Base-by-base conservation (phyloP, 2,797 vertebrate genomes). In the Notamacropus eugenii region DNA sequence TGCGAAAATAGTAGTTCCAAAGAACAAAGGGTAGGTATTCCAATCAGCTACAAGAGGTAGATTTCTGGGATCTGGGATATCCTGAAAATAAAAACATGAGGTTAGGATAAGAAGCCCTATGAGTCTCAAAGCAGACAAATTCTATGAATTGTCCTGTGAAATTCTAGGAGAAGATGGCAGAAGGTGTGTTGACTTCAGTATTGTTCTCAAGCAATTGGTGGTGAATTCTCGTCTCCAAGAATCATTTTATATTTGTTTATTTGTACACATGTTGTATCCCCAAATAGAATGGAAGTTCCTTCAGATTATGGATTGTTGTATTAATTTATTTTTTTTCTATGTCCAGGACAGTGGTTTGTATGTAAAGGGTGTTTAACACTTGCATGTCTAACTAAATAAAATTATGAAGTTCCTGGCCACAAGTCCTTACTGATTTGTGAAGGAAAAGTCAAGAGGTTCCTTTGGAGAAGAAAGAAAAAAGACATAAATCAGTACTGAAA, bases 1-100 rank as follows among this genome's bases (percentile, higher is more conserved):
- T 92, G 99, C 99, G 95, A 99, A 99, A 97, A 99, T 99, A 0
- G 99, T 99, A 0, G 99, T 99, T 97, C 99, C 99, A 90, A 99
- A 99, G 98, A 99, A 99, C 92, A 99, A 99, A 12, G 99, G 99
- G 97, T 99, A 99, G 95, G 99, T 99, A 97, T 99, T 99, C 97
- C 98, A 99, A 91, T 97, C 97, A 93, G 99, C 99, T 4, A 99
- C 98, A 40, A 98, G 97, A 0, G 99, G 99, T 87, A 99, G 98
- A 93, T 97, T 11, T 91, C 98, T 97, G 56, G 99, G 99, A 95
- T 99, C 97, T 9, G 98, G 98, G 97, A 99, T 99, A 97, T 99
- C 98, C 99, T 99, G 97, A 19, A 95, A 95, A 52, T 31, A 95
- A 82, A 96, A 90, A 97, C 50, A 87, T 0, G 19, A 0, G 22